Percentiles rank a stretch among this genome's conserved stretches.
phyloP scores from a whole-genome alignment of 2,888 invertebrate genomes.

The Prosapia bicincta region DNA sequence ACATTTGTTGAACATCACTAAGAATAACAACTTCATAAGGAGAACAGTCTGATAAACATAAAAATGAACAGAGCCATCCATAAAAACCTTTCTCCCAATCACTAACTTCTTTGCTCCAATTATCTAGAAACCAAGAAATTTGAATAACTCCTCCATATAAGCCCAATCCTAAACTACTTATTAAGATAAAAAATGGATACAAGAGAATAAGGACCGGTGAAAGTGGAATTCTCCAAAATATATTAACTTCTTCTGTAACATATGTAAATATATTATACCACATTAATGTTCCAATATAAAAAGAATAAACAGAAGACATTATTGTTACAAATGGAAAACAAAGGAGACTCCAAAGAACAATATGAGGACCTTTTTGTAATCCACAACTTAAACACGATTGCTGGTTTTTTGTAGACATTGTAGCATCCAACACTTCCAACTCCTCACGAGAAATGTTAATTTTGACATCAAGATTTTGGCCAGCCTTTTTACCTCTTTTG shows the following conservation, averaged over 20 bases:
- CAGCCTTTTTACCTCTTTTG: constrained; percentile 67
- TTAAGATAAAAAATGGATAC: constrained; percentile 65
- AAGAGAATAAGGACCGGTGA: constrained; percentile 64
- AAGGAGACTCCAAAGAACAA: constrained; percentile 60
- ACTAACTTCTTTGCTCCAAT: constrained; percentile 67
- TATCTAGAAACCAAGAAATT: constrained; percentile 62
- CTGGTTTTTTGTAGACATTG: constrained; percentile 57
- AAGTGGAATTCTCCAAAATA: constrained; percentile 58
- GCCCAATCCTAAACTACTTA: constrained; percentile 62
- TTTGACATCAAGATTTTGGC: constrained; percentile 67
- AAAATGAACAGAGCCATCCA: constrained; percentile 66
- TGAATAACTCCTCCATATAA: constrained; percentile 65
- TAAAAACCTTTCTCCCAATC: constrained; percentile 78
- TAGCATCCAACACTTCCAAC: constrained; percentile 63
- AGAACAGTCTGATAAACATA: constrained; percentile 67
- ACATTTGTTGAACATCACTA: constrained; percentile 48
- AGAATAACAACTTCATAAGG: constrained; percentile 69
- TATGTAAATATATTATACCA: constrained; percentile 74
- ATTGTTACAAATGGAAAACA: constrained; percentile 64
- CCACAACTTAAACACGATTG: constrained; percentile 54
- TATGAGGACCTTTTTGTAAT: constrained; percentile 59
- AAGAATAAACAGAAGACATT: constrained; percentile 63
- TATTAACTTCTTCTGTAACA: constrained; percentile 62
- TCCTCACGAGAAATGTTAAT: constrained; percentile 69
- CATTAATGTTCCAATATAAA: constrained; percentile 69